Evolutionary conservation across 1,140 invertebrate genomes (phyloP), one percentile per base, ranked within the genome.

Genomic region (Pseudomyrmex sp.): DNA sequence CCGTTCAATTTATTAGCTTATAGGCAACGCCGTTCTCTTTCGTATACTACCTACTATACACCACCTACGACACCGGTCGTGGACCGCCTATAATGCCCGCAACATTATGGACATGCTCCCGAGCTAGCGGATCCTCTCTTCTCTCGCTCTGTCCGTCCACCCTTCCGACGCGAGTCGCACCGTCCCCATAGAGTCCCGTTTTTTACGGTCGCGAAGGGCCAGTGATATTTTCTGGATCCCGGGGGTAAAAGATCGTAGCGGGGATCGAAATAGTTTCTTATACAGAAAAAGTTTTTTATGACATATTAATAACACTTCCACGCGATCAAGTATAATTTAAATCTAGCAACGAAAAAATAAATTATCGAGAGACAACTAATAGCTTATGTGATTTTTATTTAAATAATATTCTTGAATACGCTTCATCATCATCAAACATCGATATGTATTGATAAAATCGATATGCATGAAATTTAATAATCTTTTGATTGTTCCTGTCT

Each of bases 1-100:
- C 88, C 90, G 85, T 90, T 93, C 90, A 93, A 93, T 94, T 94
- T 94, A 93, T 94, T 93, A 91, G 92, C 92, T 93, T 93, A 93
- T 91, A 90, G 88, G 90, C 90, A 90, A 84, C 66, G 12, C 66
- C 76, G 76, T 77, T 35, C 35, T 35, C 75, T 61, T 52, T 62
- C 84, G 72, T 73, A 84, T 86, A 85, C 87, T 85, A 86, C 84
- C 88, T 83, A 84, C 80, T 89, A 89, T 89, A 89, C 84, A 73
- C 86, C 88, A 89, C 88, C 87, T 89, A 89, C 88, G 87, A 89
- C 72, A 88, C 88, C 76, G 68, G 54, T 73, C 79, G 73, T 58
- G 46, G 63, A 83, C 84, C 74, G 77, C 86, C 85, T 89, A 89
- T 89, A 89, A 89, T 85, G 74, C 85, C 82, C 58, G 52, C 75